Percentiles rank a stretch among this genome's conserved stretches.
phyloP scores from a whole-genome alignment of 1,140 invertebrate genomes.

The Micrasema longulum region DNA sequence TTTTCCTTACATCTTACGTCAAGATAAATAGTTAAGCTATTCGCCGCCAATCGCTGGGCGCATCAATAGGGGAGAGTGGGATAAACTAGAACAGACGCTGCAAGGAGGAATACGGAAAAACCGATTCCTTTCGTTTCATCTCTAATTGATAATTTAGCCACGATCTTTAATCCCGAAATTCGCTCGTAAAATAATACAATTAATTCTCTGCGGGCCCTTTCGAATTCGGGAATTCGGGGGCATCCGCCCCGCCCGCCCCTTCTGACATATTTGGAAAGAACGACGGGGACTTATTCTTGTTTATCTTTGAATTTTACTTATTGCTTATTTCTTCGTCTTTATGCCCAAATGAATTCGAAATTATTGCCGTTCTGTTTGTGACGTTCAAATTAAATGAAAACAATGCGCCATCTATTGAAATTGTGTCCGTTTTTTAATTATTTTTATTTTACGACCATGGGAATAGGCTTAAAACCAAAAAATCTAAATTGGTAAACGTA shows the following conservation, averaged over 20 bases:
- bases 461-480: too few relatives aligned
- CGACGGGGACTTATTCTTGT: conserved; percentile 41
- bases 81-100: conserved; percentile 34
- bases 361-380: conserved; percentile 42
- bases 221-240: conserved; percentile 4
- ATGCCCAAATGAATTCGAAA: conserved; percentile 36
- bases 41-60: conserved; percentile 2
- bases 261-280: conserved; percentile 33
- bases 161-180: conserved; percentile 62
- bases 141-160: conserved; percentile 69
- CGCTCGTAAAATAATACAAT: conserved; percentile 66
- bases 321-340: conserved; percentile 49
- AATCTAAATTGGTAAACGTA: too few relatives aligned
- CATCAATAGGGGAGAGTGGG: conserved; percentile 24
- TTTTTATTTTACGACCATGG: too few relatives aligned
- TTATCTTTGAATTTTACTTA: conserved; percentile 55
- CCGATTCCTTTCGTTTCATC: conserved; percentile 59
- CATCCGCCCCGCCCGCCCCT: background rate
- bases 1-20: too few relatives aligned
- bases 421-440: conserved; percentile 30
- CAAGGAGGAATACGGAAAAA: conserved; percentile 52
- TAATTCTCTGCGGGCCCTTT: conserved; percentile 64
- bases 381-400: conserved; percentile 37
- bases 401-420: conserved; percentile 37
- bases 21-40: too few relatives aligned